These are phyloP conservation scores for Sceloporus tristichus DNA, from an alignment of 2,113 vertebrate species.

Conservation along the genomic window DNA sequence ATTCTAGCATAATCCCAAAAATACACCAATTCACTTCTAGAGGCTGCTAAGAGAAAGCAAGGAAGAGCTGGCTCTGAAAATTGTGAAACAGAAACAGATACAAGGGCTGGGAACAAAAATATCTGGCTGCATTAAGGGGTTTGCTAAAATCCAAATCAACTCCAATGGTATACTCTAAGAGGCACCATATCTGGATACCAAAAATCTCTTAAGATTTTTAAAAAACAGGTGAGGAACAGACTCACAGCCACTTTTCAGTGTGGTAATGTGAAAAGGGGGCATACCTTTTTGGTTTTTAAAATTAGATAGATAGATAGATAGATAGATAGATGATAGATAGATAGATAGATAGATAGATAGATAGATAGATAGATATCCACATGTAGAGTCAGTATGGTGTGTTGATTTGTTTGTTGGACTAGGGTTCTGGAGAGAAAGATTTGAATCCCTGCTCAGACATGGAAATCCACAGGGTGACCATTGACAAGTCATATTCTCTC, in stretches of 20 bases:
- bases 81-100: neutral
- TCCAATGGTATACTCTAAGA: neutral
- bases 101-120: neutral
- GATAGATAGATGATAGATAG: too few species aligned
- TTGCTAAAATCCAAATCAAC: neutral
- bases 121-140: neutral
- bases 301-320: too few species aligned
- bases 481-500: too few species aligned
- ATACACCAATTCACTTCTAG: too few species aligned
- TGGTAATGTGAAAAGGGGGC: neutral
- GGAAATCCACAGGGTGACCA: too few species aligned
- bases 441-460: too few species aligned
- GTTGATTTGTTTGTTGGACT: too few species aligned
- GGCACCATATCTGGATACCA: neutral
- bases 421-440: too few species aligned
- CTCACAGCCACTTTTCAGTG: neutral
- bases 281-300: neutral
- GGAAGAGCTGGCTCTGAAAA: neutral
- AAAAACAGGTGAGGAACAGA: neutral
- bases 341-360: too few species aligned
- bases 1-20: too few species aligned
- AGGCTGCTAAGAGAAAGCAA: neutral
- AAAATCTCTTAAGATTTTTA: neutral
- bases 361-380: too few species aligned
- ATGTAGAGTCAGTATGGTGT: too few species aligned